These are phyloP conservation scores for Hyalella azteca DNA, from an alignment of 2,888 invertebrate species.

Conservation along the genomic window DNA sequence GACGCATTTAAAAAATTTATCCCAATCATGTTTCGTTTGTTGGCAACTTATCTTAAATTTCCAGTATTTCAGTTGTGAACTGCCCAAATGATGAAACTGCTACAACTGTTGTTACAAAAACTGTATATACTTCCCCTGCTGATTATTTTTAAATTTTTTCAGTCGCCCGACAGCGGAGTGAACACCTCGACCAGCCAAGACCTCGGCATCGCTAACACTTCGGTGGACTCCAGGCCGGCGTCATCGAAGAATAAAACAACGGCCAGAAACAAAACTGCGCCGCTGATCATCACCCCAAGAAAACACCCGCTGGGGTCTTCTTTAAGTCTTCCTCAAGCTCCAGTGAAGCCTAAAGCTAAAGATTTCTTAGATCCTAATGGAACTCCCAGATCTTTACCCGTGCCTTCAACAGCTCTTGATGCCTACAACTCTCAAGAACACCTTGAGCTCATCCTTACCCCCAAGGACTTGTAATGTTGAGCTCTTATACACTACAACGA, in stretches of 20 bases:
- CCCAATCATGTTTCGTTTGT: no score
- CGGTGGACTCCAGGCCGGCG: background rate
- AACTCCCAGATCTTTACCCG: background rate
- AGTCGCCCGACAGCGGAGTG: background rate
- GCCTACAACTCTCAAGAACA: constrained; percentile 45
- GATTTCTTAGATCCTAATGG: background rate
- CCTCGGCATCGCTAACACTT: background rate
- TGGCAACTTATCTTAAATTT: no score
- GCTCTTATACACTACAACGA: no score
- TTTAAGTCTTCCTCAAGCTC: background rate
- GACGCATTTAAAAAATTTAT: no score
- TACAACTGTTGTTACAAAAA: no score
- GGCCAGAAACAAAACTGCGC: constrained; percentile 5
- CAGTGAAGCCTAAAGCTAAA: background rate
- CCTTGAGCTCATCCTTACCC: constrained; percentile 49
- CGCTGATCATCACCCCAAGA: constrained; percentile 1
- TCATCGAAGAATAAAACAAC: background rate
- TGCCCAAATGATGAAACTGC: no score
- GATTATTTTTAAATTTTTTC: no score
- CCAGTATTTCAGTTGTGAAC: no score
- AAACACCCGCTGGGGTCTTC: background rate
- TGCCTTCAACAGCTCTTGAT: background rate
- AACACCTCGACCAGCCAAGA: background rate
- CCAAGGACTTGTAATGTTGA: constrained; percentile 47
- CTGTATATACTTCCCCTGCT: no score